phyloP scores from a whole-genome alignment of 2,113 vertebrate species.

The human (Homo sapiens) region GRCh38 chr7:98591001-98591500 shows the following conservation, averaged over 20 bases:
- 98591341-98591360: not conserved
- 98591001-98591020: too few species aligned
- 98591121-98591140: slow-evolving; percentile 47
- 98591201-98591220: not conserved
- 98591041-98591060: too few species aligned
- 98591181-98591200: slow-evolving; percentile 11
- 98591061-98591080: not conserved
- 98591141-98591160: slow-evolving; percentile 52
- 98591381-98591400: slow-evolving; percentile 30
- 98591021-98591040: too few species aligned
- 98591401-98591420: not conserved
- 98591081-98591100: slow-evolving; percentile 11
- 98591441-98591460: not conserved
- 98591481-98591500: not conserved
- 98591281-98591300: not conserved
- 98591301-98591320: not conserved
- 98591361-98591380: not conserved
- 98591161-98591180: slow-evolving; percentile 35
- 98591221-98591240: slow-evolving; percentile 21
- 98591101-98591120: slow-evolving; percentile 3
- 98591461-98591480: not conserved
- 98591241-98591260: slow-evolving; percentile 35
- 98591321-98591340: not conserved
- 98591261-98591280: slow-evolving; percentile 31
- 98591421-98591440: not conserved